Percentiles rank a stretch among this genome's conserved stretches.
Conservation (phyloP, 2,113 vertebrate species). For the Seriola rivoliana region DNA sequence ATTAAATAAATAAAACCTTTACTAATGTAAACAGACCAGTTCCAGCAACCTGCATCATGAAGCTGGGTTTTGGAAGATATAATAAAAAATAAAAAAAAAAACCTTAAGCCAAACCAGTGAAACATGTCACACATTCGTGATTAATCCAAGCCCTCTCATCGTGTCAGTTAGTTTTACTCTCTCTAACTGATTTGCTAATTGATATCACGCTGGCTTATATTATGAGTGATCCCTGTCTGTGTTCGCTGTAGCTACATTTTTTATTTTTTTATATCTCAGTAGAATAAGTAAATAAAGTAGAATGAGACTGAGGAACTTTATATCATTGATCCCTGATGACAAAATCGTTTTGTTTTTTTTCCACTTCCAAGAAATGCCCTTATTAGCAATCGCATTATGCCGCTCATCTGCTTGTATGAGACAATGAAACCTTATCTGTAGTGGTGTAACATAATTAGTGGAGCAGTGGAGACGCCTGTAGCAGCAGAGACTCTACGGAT, state of each 20-base stretch:
- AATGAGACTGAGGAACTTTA: neutral
- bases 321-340: slow-evolving; percentile 1
- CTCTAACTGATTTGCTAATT: neutral
- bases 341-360: slow-evolving; percentile 8
- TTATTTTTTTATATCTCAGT: neutral
- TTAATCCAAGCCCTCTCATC: neutral
- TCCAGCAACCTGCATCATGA: neutral
- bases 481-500: slow-evolving; percentile 46
- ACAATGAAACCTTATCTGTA: slow-evolving; percentile 42
- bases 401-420: slow-evolving; percentile 19
- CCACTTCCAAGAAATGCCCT: slow-evolving; percentile 35
- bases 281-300: neutral
- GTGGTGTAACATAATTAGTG: slow-evolving; percentile 56
- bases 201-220: neutral
- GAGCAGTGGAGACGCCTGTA: slow-evolving; percentile 21
- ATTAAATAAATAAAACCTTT: no score
- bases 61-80: neutral
- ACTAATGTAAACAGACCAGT: no score
- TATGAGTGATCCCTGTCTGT: neutral
- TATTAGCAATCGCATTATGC: neutral
- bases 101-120: no score
- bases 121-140: no score
- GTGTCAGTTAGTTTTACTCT: neutral
- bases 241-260: neutral
- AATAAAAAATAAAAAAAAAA: neutral